Evolutionary conservation across 2,113 vertebrate genomes (phyloP).

Genomic region (Anseranas semipalmata): DNA sequence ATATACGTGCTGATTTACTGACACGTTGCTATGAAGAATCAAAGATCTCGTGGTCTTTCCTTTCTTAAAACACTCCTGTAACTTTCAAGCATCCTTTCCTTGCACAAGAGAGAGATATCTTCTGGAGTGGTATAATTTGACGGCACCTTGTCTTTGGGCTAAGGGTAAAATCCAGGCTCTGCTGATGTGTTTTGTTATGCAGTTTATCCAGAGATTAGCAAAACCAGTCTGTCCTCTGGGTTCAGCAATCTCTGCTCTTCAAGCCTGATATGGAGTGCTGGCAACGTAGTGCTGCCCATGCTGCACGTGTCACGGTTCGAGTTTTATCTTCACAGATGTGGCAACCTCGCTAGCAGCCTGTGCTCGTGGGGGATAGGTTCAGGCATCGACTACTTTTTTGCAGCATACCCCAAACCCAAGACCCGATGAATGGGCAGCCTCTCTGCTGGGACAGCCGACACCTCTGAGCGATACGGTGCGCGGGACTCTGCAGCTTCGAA

Average conservation of each 20-base stretch:
- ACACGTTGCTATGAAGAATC: background rate
- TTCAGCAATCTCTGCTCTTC: background rate
- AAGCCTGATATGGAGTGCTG: background rate
- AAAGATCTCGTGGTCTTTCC: background rate
- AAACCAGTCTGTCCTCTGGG: background rate
- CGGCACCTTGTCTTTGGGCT: background rate
- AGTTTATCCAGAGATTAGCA: background rate
- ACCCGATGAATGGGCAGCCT: background rate
- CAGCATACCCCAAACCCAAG: background rate
- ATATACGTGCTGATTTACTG: background rate
- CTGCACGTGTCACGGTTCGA: rapidly evolving
- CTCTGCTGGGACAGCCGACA: background rate
- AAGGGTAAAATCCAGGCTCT: background rate
- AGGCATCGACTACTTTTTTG: background rate
- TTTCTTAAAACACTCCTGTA: background rate
- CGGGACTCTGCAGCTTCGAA: background rate
- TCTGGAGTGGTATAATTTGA: background rate
- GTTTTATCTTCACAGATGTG: background rate
- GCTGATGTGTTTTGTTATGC: background rate
- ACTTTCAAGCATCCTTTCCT: background rate
- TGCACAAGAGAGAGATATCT: rapidly evolving
- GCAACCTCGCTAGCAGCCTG: background rate
- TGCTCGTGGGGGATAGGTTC: background rate
- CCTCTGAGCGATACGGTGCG: rapidly evolving
- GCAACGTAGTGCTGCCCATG: rapidly evolving